Conservation (phyloP, 2,797 vertebrate species). For the Manis javanica region DNA sequence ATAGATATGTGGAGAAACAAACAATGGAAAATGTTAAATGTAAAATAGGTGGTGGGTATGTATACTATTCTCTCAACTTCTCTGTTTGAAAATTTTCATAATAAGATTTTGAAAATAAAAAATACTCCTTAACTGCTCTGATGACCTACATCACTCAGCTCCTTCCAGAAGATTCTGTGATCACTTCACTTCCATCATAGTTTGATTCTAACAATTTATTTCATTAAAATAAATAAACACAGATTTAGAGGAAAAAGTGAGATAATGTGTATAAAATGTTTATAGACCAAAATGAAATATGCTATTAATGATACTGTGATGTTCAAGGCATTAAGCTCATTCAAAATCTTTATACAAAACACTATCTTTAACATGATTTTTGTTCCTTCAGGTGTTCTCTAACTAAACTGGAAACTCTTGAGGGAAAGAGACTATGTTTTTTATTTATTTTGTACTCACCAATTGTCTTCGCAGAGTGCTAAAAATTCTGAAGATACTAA, state of each 20-base stretch:
- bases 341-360: not conserved
- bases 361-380: not conserved
- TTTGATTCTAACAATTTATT: not conserved
- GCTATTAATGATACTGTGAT: not conserved
- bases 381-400: not conserved
- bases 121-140: not conserved
- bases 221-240: not conserved
- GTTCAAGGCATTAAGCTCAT: not conserved
- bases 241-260: not conserved
- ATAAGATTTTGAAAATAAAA: not conserved
- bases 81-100: not conserved
- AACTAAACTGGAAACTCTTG: not conserved
- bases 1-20: not conserved
- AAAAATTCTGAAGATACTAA: not conserved
- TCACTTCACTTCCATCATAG: not conserved
- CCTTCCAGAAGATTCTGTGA: not conserved
- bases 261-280: not conserved
- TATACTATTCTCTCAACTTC: not conserved
- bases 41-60: not conserved
- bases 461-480: not conserved
- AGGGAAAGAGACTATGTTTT: not conserved
- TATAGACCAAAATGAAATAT: not conserved
- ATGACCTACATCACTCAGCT: not conserved
- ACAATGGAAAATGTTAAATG: not conserved
- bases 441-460: not conserved